phyloP scores from a whole-genome alignment of 2,888 invertebrate genomes.

The Lordiphosa andalusiaca region DNA sequence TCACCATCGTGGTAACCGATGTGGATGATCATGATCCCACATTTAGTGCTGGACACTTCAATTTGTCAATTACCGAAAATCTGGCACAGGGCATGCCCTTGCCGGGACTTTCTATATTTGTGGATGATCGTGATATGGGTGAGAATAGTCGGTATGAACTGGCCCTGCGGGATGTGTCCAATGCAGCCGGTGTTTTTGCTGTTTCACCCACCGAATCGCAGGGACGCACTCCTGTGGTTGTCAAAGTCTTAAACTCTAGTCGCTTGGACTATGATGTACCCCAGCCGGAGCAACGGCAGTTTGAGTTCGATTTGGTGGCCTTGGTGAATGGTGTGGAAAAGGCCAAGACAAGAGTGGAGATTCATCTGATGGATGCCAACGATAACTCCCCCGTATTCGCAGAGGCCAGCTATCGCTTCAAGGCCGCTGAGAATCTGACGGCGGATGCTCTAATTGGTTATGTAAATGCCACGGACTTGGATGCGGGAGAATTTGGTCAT shows the following conservation, averaged over 20 bases:
- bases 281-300: slow-evolving; percentile 82
- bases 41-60: slow-evolving; percentile 85
- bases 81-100: slow-evolving; percentile 86
- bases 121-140: slow-evolving; percentile 87
- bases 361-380: slow-evolving; percentile 87
- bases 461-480: slow-evolving; percentile 86
- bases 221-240: slow-evolving; percentile 87
- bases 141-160: slow-evolving; percentile 87
- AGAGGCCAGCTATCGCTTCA: slow-evolving; percentile 84
- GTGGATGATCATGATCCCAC: slow-evolving; percentile 88
- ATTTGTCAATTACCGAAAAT: slow-evolving; percentile 88
- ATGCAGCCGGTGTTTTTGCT: slow-evolving; percentile 83
- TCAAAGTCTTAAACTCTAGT: slow-evolving; percentile 85
- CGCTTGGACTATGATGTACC: slow-evolving; percentile 87
- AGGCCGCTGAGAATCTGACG: slow-evolving; percentile 85
- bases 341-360: slow-evolving; percentile 83
- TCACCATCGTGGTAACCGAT: slow-evolving; percentile 90
- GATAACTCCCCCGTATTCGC: slow-evolving; percentile 89
- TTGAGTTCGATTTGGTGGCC: slow-evolving; percentile 86
- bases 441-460: slow-evolving; percentile 84
- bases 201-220: slow-evolving; percentile 86
- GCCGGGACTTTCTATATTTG: slow-evolving; percentile 87
- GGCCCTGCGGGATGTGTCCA: slow-evolving; percentile 83
- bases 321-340: slow-evolving; percentile 82
- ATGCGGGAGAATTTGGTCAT: slow-evolving; percentile 87